These are phyloP conservation scores for Nymphalis io DNA, from an alignment of 1,140 invertebrate species.

Conservation along the genomic window DNA sequence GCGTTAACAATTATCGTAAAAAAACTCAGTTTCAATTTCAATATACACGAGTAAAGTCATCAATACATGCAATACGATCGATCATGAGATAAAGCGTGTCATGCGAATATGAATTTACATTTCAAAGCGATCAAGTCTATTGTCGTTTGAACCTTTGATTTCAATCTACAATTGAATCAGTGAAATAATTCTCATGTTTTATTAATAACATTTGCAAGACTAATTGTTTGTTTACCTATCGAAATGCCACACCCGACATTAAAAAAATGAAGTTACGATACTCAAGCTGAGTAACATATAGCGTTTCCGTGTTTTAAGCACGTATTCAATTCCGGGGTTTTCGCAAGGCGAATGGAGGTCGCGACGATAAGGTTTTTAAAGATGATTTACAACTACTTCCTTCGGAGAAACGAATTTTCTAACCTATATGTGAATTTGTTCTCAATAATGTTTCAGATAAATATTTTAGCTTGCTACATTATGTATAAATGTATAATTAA, in stretches of 20 bases:
- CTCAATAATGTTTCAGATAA: constrained; percentile 13
- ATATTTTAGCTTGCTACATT: not conserved
- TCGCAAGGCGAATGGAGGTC: constrained; percentile 52
- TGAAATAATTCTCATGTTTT: constrained; percentile 38
- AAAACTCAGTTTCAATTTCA: constrained; percentile 10
- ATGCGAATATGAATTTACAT: constrained; percentile 31
- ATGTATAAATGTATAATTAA: constrained; percentile 19
- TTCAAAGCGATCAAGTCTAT: constrained; percentile 3
- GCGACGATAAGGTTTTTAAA: constrained; percentile 48
- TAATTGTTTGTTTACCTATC: constrained; percentile 38
- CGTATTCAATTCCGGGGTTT: constrained; percentile 60
- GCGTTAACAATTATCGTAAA: constrained; percentile 8
- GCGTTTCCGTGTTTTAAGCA: constrained; percentile 55
- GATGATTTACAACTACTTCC: constrained; percentile 64
- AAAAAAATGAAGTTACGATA: constrained; percentile 24
- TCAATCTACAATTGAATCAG: constrained; percentile 33
- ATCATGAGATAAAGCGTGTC: not conserved
- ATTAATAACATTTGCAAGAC: constrained; percentile 38
- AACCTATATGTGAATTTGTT: constrained; percentile 37
- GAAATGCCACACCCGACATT: constrained; percentile 29
- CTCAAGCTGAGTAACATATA: constrained; percentile 18
- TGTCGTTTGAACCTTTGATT: not conserved
- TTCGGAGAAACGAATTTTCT: constrained; percentile 45
- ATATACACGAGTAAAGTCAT: constrained; percentile 21
- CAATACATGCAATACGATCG: constrained; percentile 18